Evolutionary conservation across 2,797 vertebrate genomes (phyloP).

Genomic region (Prunella strophiata): DNA sequence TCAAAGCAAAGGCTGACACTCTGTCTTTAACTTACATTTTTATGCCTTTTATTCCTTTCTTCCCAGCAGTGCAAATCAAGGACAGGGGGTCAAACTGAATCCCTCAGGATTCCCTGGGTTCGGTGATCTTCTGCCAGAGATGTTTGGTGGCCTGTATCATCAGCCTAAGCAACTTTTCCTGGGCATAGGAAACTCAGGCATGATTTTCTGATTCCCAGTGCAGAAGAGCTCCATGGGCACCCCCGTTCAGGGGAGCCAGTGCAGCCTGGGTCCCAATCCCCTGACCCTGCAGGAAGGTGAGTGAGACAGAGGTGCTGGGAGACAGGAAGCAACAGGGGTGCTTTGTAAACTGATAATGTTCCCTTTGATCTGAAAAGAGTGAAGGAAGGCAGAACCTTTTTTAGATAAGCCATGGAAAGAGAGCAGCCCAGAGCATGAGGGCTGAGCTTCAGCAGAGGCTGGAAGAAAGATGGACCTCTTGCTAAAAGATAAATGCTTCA

Average conservation of each 20-base stretch:
- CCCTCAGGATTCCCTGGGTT: not conserved
- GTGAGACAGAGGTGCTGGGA: slow-evolving; percentile 18
- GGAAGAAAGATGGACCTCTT: not conserved
- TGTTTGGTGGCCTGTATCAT: not conserved
- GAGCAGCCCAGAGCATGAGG: not conserved
- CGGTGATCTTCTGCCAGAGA: not conserved
- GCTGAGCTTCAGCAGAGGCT: slow-evolving; percentile 11
- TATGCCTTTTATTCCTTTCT: slow-evolving; percentile 51
- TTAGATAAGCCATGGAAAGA: slow-evolving; percentile 46
- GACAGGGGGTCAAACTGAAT: slow-evolving; percentile 20
- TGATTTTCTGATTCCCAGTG: not conserved
- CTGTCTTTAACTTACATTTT: slow-evolving; percentile 59
- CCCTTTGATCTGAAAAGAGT: slow-evolving; percentile 66
- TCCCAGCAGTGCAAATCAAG: slow-evolving; percentile 9
- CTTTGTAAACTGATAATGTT: slow-evolving; percentile 56
- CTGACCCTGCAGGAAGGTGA: not conserved
- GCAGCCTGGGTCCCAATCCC: not conserved
- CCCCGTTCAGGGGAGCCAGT: accelerated
- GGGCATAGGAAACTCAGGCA: not conserved
- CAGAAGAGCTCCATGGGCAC: not conserved
- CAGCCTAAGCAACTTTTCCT: not conserved
- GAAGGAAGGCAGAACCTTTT: slow-evolving; percentile 54
- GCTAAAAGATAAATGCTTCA: slow-evolving; percentile 5
- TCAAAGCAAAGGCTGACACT: slow-evolving; percentile 51
- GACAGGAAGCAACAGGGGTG: not conserved